phyloP scores from a whole-genome alignment of 2,888 invertebrate species.

The Cotesia congregata region DNA sequence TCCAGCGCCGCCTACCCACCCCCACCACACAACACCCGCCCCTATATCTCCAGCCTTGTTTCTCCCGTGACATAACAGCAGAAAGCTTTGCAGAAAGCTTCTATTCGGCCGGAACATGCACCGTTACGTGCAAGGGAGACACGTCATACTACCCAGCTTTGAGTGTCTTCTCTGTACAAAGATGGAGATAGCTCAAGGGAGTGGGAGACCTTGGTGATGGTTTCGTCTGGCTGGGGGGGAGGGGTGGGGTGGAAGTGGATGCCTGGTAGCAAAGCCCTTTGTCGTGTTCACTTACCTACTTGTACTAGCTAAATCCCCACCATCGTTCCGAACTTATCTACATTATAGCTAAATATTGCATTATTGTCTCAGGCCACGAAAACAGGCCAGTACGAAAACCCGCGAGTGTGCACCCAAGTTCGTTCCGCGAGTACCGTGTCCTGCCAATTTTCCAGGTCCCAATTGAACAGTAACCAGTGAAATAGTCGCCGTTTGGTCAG shows the following conservation, averaged over 20 bases:
- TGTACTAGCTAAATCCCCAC: slow-evolving; percentile 44
- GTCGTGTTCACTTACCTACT: slow-evolving; percentile 35
- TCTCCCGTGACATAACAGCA: slow-evolving; percentile 44
- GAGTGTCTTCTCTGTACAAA: not conserved
- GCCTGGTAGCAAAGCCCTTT: slow-evolving; percentile 6
- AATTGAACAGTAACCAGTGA: too few species aligned
- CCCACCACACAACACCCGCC: slow-evolving; percentile 48
- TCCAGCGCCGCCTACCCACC: slow-evolving; percentile 38
- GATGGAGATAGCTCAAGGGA: not conserved
- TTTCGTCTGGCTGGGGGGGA: not conserved
- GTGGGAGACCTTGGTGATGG: not conserved
- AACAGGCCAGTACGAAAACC: slow-evolving; percentile 54
- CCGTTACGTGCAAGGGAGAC: slow-evolving; percentile 46
- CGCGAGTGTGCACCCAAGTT: slow-evolving; percentile 20
- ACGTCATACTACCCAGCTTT: slow-evolving; percentile 13
- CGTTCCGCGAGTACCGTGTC: not conserved
- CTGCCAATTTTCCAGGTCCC: too few species aligned
- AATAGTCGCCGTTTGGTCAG: too few species aligned
- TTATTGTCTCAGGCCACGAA: slow-evolving; percentile 68
- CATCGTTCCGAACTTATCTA: slow-evolving; percentile 41
- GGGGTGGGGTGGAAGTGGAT: not conserved
- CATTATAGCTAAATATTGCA: slow-evolving; percentile 69
- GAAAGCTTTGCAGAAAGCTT: slow-evolving; percentile 11
- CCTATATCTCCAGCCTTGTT: slow-evolving; percentile 52
- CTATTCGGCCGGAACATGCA: slow-evolving; percentile 40